Evolutionary conservation across 2,113 vertebrate species (phyloP), one percentile per base, ranked within the genome.

Genomic region (Pleuronectes platessa): DNA sequence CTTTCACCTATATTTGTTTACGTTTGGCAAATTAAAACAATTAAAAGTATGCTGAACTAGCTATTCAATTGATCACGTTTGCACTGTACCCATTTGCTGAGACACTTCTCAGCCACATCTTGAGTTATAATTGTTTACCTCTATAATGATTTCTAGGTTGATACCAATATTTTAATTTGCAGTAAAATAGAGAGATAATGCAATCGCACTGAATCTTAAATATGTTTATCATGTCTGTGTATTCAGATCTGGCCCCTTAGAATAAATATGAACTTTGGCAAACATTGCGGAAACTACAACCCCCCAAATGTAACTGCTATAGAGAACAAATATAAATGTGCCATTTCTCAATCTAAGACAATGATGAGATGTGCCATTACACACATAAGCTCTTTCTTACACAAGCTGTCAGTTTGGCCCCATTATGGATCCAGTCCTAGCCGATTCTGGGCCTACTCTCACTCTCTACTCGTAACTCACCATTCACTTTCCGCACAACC

Each of bases 351-450:
- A 45, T 14, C 11, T 12, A 45, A 51, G 15, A 18, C 49, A 51
- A 17, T 17, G 49, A 51, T 20, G 49, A 51, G 15, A 51, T 20
- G 17, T 17, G 15, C 14, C 15, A 47, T 26, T 3, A 58, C 14
- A 23, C 21, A 59, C 20, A 69, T 9, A 53, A 14, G 62, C 45
- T 51, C 21, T 54, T 60, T 2, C 26, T 69, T 60, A 49, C 51
- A 70, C 42, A 60, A n/a, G 68, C 71, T 51, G 45, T 66, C 20
- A 51, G 26, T 64, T 40, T 71, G 42, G 35, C 0, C 18, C 55
- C 69, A 45, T 2, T 20, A 31, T 14, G 11, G 35, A 49, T 15
- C 63, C 49, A 60, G 18, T 72, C 49, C 17, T 4, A 14, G 26
- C 31, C 3, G 42, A 45, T 45, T 45, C 42, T 45, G 42, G 4